Conservation (phyloP, 2,888 invertebrate species). For the Allacma fusca region DNA sequence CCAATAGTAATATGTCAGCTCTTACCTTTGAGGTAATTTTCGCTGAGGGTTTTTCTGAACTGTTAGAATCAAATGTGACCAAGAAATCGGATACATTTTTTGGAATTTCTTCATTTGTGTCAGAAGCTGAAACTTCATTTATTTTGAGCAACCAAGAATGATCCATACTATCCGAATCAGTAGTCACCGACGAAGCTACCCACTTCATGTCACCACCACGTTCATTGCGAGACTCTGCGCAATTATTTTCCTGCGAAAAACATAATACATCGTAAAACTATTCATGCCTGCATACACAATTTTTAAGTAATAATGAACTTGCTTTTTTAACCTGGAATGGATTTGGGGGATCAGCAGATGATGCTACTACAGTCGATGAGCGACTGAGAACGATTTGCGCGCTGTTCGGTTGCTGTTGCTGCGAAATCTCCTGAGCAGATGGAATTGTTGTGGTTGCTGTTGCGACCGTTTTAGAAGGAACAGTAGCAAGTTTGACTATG, state of each 20-base stretch:
- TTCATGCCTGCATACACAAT: background rate
- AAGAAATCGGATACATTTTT: slow-evolving; percentile 47
- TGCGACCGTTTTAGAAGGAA: slow-evolving; percentile 66
- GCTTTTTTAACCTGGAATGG: slow-evolving; percentile 33
- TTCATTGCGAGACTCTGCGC: background rate
- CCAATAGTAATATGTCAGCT: slow-evolving; percentile 63
- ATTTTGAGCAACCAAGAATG: slow-evolving; percentile 55
- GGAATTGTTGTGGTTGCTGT: slow-evolving; percentile 69
- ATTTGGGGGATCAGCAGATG: slow-evolving; percentile 39
- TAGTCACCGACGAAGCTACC: slow-evolving; percentile 7
- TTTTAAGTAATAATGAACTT: too few relatives aligned
- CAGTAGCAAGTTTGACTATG: slow-evolving; percentile 39
- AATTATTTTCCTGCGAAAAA: background rate
- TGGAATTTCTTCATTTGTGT: slow-evolving; percentile 34
- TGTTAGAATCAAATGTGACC: slow-evolving; percentile 29
- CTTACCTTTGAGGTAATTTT: slow-evolving; percentile 62
- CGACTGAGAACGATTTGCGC: slow-evolving; percentile 62
- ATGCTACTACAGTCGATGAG: slow-evolving; percentile 50
- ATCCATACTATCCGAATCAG: slow-evolving; percentile 44
- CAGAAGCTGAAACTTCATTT: slow-evolving; percentile 47
- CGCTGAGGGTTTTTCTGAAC: background rate
- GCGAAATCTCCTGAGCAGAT: slow-evolving; percentile 61
- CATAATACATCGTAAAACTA: too few relatives aligned
- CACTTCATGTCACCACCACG: slow-evolving; percentile 1
- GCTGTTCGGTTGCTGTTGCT: slow-evolving; percentile 63